A percentile compares a stretch with the other conserved stretches of the same genome.
Evolutionary conservation across 2,888 invertebrate species (phyloP).

Genomic region (Ditula angustiorana): DNA sequence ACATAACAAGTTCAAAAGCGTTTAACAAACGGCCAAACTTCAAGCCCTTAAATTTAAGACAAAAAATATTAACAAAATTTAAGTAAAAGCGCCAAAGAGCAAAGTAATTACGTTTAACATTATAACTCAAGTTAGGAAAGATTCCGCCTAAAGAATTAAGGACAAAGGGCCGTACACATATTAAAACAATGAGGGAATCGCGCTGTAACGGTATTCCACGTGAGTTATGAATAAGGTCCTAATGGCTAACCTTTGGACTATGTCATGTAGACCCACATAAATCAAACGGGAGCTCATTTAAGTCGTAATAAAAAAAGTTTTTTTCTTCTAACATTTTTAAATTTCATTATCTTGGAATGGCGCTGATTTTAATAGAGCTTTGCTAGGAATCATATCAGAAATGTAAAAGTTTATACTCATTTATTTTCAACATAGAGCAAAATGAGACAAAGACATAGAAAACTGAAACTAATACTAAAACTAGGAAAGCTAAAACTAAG

Average conservation of each 20-base stretch:
- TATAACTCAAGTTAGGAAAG: constrained; percentile 78
- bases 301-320: too few relatives aligned
- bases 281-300: too few relatives aligned
- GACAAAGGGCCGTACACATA: constrained; percentile 63
- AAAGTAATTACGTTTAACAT: constrained; percentile 73
- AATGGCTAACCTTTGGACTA: background rate
- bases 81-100: constrained; percentile 37
- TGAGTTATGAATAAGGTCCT: background rate
- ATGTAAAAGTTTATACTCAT: too few relatives aligned
- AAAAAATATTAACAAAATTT: constrained; percentile 34
- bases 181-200: constrained; percentile 58
- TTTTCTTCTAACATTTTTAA: too few relatives aligned
- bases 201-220: background rate
- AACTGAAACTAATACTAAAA: too few relatives aligned
- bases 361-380: too few relatives aligned
- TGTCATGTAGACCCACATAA: background rate
- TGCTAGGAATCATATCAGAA: too few relatives aligned
- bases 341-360: too few relatives aligned
- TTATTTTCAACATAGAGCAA: too few relatives aligned
- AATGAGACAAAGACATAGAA: too few relatives aligned
- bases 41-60: constrained; percentile 21
- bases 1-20: constrained; percentile 27
- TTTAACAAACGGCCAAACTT: constrained; percentile 25
- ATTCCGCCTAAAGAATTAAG: constrained; percentile 71
- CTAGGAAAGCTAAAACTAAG: too few relatives aligned